Evolutionary conservation across 2,113 vertebrate genomes (phyloP).

Genomic region (Hydrochoerus hydrochaeris): DNA sequence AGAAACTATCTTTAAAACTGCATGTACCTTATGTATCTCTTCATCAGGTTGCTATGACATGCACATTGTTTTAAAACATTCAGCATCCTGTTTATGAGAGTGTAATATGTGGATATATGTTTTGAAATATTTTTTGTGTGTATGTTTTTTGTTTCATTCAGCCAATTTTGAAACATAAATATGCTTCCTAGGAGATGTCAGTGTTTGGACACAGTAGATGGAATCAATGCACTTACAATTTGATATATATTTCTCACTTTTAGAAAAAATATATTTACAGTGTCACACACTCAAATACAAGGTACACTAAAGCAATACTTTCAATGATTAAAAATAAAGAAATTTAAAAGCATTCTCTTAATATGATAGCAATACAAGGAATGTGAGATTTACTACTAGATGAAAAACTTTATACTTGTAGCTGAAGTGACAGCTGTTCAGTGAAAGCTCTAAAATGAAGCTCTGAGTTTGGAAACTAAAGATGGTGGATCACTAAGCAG

Average conservation of each 20-base stretch:
- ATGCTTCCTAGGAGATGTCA: not conserved
- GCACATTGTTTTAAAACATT: not conserved
- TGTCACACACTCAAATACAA: not conserved
- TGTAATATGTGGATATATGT: not conserved
- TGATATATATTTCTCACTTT: not conserved
- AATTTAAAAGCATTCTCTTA: too few relatives aligned
- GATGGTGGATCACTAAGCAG: too few relatives aligned
- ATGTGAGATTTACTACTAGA: too few relatives aligned
- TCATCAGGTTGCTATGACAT: accelerated
- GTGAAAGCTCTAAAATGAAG: too few relatives aligned
- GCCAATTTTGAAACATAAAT: not conserved
- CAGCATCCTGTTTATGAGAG: not conserved
- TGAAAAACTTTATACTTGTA: too few relatives aligned
- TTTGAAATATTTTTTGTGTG: not conserved
- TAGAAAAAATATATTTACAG: not conserved
- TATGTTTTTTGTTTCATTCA: not conserved
- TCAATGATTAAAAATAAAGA: not conserved
- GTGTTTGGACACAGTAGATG: not conserved
- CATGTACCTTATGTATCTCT: not conserved
- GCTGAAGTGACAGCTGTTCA: too few relatives aligned
- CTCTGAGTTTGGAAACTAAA: too few relatives aligned
- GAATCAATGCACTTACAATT: not conserved
- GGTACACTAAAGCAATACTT: not conserved
- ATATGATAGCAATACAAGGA: too few relatives aligned
- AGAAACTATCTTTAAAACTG: not conserved